phyloP scores from a whole-genome alignment of 2,888 invertebrate species.

The Plagodis pulveraria region DNA sequence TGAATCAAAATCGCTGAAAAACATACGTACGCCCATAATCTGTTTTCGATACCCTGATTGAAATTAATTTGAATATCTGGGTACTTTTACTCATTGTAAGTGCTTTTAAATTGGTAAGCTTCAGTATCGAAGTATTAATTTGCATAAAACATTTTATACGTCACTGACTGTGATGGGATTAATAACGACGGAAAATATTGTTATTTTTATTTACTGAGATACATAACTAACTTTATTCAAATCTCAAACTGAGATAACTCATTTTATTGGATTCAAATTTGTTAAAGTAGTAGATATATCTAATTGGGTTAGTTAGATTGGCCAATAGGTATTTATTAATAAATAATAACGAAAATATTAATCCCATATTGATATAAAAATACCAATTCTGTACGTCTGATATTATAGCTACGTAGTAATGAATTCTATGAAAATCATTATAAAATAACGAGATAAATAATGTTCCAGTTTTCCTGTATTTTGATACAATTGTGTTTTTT shows the following conservation, averaged over 20 bases:
- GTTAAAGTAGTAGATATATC: too few species aligned
- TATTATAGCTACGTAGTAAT: conserved; percentile 1
- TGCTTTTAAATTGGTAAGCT: conserved; percentile 17
- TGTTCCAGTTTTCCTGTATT: conserved; percentile 50
- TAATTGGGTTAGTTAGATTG: too few species aligned
- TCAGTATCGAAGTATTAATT: conserved; percentile 12
- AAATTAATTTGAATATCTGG: conserved; percentile 33
- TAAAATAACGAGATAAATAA: conserved; percentile 39
- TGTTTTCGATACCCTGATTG: conserved; percentile 32
- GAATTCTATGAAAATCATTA: conserved; percentile 5
- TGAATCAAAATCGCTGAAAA: conserved; percentile 26
- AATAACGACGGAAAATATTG: neutral
- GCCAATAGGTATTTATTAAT: too few species aligned
- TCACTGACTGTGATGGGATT: too few species aligned
- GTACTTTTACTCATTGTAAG: conserved; percentile 15
- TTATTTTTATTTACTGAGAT: neutral
- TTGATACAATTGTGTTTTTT: conserved; percentile 68
- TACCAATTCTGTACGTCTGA: neutral
- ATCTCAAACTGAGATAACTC: too few species aligned
- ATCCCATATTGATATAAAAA: neutral
- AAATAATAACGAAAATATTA: neutral
- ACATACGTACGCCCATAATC: conserved; percentile 22
- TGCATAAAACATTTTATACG: neutral
- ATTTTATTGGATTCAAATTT: too few species aligned
- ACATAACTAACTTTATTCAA: neutral